Base-by-base conservation (phyloP, 2,888 invertebrate genomes). In the Hypena proboscidalis region DNA sequence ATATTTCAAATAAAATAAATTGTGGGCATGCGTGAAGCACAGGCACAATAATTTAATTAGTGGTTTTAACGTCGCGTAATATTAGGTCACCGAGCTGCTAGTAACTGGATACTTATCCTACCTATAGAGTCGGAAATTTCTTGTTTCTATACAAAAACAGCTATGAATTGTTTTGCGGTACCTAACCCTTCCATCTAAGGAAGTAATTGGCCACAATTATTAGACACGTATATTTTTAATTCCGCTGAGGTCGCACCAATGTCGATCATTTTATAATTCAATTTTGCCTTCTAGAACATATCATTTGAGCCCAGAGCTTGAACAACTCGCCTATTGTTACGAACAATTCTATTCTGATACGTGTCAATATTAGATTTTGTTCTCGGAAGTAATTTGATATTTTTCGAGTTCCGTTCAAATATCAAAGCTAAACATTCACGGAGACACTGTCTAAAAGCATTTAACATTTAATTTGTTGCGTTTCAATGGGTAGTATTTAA, bases 181-280 rank as follows among this genome's bases (percentile, higher is more conserved):
- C n/a, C n/a, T n/a, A n/a, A n/a, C 49, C 57, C 71, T 73, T 79
- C 78, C 66, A 70, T 74, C 76, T 58, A 73, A 85, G 89, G 88
- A 88, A 89, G 87, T 85, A 82, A 88, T 89, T 88, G 85, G 69
- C 64, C 58, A 63, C 69, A 66, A 65, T 78, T 83, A 86, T 86
- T 83, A 78, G 72, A 64, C 89, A 88, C 89, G 88, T 88, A 85
- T 68, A 61, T 57, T 68, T 66, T 73, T 73, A 75, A 79, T 77
- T 68, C 72, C 66, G 48, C 58, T 76, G 73, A 87, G 86, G 87
- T 83, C 87, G 79, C 63, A 23, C 67, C 81, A 83, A 84, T 85
- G 85, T 69, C 85, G 75, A 53, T 69, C 64, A 64, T 70, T 72
- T 72, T 65, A 70, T 71, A 71, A 70, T 70, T 71, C 69, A 51